Evolutionary conservation across 2,797 vertebrate species (phyloP).

Genomic region (Babyrousa celebensis): DNA sequence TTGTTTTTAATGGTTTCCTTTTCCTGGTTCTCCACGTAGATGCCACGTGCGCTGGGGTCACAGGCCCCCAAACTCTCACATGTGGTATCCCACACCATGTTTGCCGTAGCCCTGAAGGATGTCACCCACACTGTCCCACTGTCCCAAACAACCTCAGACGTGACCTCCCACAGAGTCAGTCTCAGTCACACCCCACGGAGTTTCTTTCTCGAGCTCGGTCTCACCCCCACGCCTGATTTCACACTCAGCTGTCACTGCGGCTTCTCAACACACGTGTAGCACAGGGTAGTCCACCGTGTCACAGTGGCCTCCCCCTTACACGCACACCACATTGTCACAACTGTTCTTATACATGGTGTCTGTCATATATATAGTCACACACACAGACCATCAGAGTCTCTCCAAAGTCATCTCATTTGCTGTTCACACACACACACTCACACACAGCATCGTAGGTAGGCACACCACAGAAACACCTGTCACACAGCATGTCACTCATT

Average conservation of each 20-base stretch:
- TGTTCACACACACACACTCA: not conserved
- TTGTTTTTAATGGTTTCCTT: not conserved
- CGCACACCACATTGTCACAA: not conserved
- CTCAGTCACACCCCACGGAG: slow-evolving; percentile 9
- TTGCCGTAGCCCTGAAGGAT: not conserved
- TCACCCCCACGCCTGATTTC: not conserved
- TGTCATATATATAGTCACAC: not conserved
- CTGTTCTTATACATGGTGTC: not conserved
- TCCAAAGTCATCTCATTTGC: not conserved
- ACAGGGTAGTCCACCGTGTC: accelerated
- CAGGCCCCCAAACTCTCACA: not conserved
- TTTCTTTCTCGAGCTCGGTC: not conserved
- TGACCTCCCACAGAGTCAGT: slow-evolving; percentile 54
- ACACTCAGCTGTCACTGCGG: not conserved
- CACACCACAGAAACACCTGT: accelerated
- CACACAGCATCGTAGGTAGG: not conserved
- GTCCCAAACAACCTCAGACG: not conserved
- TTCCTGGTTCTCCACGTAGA: not conserved
- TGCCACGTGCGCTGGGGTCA: not conserved
- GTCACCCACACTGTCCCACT: slow-evolving; percentile 4
- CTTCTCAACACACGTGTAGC: not conserved
- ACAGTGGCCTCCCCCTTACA: not conserved
- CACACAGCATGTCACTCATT: not conserved
- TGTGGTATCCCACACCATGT: not conserved
- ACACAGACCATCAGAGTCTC: not conserved